Evolutionary conservation across 1,140 invertebrate species (phyloP), one percentile per base, ranked within the genome.

Genomic region (Drosophila willistoni): DNA sequence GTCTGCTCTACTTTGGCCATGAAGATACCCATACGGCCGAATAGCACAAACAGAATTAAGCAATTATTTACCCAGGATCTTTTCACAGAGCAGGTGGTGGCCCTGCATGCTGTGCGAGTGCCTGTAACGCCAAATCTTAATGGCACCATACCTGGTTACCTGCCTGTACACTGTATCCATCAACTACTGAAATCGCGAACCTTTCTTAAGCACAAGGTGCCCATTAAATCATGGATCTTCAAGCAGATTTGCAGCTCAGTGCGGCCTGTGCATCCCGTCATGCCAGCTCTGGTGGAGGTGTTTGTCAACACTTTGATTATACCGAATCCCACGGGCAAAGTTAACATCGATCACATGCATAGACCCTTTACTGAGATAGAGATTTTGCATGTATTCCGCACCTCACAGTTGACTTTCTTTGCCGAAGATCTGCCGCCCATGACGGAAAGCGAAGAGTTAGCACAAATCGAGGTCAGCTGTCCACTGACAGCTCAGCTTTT

Each of bases 131-230:
- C 95, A 1, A 96, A 96, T 87, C 93, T 99, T 6, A 98, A 96
- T 93, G 97, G 96, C 19, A 96, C 96, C 69, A 96, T 98, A 64
- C 94, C 95, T 2, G 98, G 98, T 17, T 99, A 98, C 93, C 92
- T 99, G 64, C 98, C 98, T 0, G 97, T 99, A 25, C 98, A 99
- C 92, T 99, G 98, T 91, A 98, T 99, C 68, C 98, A 99, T 92
- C 98, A 99, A 86, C 92, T 99, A 13, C 93, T 99, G 0, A 98
- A 99, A 92, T 98, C 97, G 29, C 93, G 98, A 82, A 97, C 98
- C 4, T 99, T 99, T 90, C 97, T 98, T 0, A 99, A 99, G 93
- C 96, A 99, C 90, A 97, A 97, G 92, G 98, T 98, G 0, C 96
- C 97, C 0, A 98, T 98, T 6, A 98, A 98, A 93, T 96, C 97